A percentile compares a stretch with the other conserved stretches of the same genome.
phyloP scores from a whole-genome alignment of 2,797 vertebrate genomes.

The Podarcis lilfordi region DNA sequence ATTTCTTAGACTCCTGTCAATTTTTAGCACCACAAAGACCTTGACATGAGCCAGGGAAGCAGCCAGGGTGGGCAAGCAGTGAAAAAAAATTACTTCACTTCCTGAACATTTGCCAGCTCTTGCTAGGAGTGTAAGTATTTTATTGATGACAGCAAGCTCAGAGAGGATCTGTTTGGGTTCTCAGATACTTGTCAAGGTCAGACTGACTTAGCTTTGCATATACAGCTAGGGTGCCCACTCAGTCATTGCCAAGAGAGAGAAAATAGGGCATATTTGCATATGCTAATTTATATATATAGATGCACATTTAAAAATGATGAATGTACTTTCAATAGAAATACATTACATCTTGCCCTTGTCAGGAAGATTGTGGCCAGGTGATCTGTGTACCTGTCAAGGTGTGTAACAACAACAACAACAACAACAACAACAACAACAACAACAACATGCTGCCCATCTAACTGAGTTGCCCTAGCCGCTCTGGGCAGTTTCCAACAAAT shows the following conservation, averaged over 20 bases:
- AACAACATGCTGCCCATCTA: too few relatives aligned
- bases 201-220: neutral
- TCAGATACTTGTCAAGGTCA: neutral
- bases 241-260: neutral
- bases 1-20: constrained; percentile 39
- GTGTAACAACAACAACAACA: too few relatives aligned
- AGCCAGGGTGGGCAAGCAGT: neutral
- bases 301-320: too few relatives aligned
- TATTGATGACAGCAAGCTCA: neutral
- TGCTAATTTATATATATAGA: neutral
- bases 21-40: constrained; percentile 30
- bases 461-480: too few relatives aligned
- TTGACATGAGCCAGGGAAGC: constrained; percentile 16
- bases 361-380: too few relatives aligned
- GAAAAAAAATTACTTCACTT: neutral
- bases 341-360: too few relatives aligned
- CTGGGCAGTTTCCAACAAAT: too few relatives aligned
- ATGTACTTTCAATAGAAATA: too few relatives aligned
- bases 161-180: neutral
- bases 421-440: too few relatives aligned
- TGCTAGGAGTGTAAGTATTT: neutral
- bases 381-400: too few relatives aligned
- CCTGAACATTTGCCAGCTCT: constrained; percentile 2
- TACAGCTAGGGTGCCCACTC: neutral
- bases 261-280: neutral